Conservation (phyloP, 2,797 vertebrate genomes). For the Podarcis lilfordi region DNA sequence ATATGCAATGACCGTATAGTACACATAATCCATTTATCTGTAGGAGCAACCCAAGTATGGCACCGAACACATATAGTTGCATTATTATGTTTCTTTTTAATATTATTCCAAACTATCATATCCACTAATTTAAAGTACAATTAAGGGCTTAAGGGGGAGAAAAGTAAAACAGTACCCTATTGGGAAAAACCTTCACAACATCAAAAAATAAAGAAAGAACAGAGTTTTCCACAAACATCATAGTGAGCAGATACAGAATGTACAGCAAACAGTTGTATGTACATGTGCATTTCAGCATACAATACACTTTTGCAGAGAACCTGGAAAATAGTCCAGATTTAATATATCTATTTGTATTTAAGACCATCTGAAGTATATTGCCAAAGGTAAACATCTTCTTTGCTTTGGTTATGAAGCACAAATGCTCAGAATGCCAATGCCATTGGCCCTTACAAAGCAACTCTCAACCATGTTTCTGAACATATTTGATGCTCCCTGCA, state of each 20-base stretch:
- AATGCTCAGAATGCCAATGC: slow-evolving; percentile 62
- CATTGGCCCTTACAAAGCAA: slow-evolving; percentile 49
- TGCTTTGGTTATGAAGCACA: slow-evolving; percentile 77
- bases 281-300: slow-evolving; percentile 77
- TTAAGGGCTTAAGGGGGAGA: slow-evolving; percentile 49
- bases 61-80: slow-evolving; percentile 47
- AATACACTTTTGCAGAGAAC: slow-evolving; percentile 72
- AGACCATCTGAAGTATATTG: slow-evolving; percentile 60
- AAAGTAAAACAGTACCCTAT: slow-evolving; percentile 61
- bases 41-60: slow-evolving; percentile 45
- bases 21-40: fast-evolving
- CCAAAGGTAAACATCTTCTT: slow-evolving; percentile 64
- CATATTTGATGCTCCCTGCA: slow-evolving; percentile 47
- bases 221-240: slow-evolving; percentile 71
- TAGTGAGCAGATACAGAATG: slow-evolving; percentile 77
- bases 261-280: slow-evolving; percentile 75
- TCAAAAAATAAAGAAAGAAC: slow-evolving; percentile 67
- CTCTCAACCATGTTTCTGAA: slow-evolving; percentile 57
- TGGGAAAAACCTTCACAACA: slow-evolving; percentile 67
- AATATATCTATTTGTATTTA: slow-evolving; percentile 39
- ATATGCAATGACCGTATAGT: not conserved
- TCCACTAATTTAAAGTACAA: slow-evolving; percentile 73
- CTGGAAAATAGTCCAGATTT: slow-evolving; percentile 46
- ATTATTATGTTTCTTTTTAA: slow-evolving; percentile 68
- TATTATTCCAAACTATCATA: slow-evolving; percentile 67